Evolutionary conservation across 2,113 vertebrate genomes (phyloP).

Genomic region (Pelecanoides urinatrix): DNA sequence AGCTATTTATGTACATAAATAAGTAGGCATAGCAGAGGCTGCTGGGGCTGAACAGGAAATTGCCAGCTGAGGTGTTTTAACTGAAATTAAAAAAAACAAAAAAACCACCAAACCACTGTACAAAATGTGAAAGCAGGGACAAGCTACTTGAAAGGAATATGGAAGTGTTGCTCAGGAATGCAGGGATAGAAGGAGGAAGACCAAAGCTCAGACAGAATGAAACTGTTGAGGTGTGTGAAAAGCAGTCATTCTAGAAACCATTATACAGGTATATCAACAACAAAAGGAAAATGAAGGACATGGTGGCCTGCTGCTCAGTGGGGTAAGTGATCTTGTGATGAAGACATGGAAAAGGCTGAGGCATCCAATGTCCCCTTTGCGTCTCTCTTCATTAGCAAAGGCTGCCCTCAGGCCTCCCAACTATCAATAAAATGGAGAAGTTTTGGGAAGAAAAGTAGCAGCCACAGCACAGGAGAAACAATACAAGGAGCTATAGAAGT

Average conservation of each 20-base stretch:
- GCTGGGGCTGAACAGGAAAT: background rate
- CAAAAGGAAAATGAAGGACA: background rate
- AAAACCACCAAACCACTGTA: background rate
- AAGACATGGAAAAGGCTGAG: background rate
- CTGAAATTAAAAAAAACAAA: background rate
- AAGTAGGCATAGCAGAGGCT: background rate
- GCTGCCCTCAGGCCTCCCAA: background rate
- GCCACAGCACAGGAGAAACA: background rate
- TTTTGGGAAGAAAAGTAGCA: background rate
- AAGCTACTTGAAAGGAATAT: background rate
- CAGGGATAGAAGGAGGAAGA: background rate
- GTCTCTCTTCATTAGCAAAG: background rate
- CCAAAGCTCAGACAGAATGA: background rate
- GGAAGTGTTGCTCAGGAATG: background rate
- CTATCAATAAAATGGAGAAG: background rate
- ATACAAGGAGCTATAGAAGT: background rate
- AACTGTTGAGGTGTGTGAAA: background rate
- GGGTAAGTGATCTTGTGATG: background rate
- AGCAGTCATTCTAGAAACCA: background rate
- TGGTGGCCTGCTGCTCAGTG: background rate
- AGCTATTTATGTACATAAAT: background rate
- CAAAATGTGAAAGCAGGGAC: background rate
- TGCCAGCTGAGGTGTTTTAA: background rate
- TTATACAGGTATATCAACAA: background rate
- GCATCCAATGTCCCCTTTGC: background rate